Percentiles rank a stretch among this genome's conserved stretches.
phyloP scores from a whole-genome alignment of 2,888 invertebrate genomes.

The Andricus quercusramuli region DNA sequence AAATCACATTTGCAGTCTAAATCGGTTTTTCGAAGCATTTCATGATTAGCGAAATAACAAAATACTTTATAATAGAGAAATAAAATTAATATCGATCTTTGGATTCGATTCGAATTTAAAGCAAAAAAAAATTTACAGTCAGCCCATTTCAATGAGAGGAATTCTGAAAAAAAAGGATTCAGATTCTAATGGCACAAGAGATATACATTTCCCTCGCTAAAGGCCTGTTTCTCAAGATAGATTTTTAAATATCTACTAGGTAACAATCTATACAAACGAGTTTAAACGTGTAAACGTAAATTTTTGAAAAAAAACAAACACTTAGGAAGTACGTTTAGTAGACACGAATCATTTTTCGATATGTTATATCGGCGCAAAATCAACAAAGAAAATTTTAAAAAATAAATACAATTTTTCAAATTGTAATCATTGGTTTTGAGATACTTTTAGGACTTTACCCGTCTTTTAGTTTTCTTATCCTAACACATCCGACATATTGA shows the following conservation, averaged over 20 bases:
- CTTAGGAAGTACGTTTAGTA: slow-evolving; percentile 2
- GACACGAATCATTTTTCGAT: slow-evolving; percentile 1
- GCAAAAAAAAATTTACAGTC: neutral
- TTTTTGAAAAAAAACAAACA: neutral
- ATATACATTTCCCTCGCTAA: slow-evolving; percentile 21
- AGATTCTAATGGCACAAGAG: slow-evolving; percentile 38
- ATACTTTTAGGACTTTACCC: slow-evolving; percentile 4
- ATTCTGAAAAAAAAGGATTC: neutral
- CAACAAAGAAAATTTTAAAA: neutral
- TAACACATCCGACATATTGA: slow-evolving; percentile 14
- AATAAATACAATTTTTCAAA: slow-evolving; percentile 25
- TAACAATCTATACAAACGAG: slow-evolving; percentile 33
- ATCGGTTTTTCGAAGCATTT: neutral
- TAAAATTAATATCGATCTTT: neutral
- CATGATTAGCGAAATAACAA: slow-evolving; percentile 7
- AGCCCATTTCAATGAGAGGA: neutral
- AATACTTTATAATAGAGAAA: neutral
- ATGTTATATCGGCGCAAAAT: slow-evolving; percentile 2
- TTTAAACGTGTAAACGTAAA: neutral
- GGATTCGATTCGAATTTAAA: slow-evolving; percentile 1
- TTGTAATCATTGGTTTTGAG: slow-evolving; percentile 13
- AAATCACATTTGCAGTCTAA: slow-evolving; percentile 26
- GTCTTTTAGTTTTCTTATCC: slow-evolving; percentile 16
- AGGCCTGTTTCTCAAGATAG: slow-evolving; percentile 4
- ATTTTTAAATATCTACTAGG: slow-evolving; percentile 18